Percentiles rank a stretch among this genome's conserved stretches.
Conservation (phyloP, 1,140 invertebrate genomes). For the Heliconius hermathena region DNA sequence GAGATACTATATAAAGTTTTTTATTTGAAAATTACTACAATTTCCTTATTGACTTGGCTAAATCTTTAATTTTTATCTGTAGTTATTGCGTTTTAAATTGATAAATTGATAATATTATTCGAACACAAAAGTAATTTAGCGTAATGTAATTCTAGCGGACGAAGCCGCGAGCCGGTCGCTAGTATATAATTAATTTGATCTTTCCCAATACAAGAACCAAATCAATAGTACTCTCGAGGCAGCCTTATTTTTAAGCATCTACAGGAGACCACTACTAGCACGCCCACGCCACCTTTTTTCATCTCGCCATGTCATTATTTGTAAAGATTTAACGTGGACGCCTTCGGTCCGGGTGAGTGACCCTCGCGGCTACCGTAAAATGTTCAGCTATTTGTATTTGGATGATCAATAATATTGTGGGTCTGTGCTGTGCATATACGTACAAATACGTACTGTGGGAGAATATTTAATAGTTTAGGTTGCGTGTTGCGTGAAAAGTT, state of each 20-base stretch:
- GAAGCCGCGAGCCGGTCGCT: too few relatives aligned
- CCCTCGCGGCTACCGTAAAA: slow-evolving; percentile 16
- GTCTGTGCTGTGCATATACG: neutral
- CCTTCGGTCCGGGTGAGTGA: slow-evolving; percentile 24
- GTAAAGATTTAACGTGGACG: slow-evolving; percentile 37
- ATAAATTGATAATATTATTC: too few relatives aligned
- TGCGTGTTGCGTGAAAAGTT: neutral
- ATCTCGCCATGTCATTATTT: slow-evolving; percentile 34
- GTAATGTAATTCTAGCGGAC: too few relatives aligned
- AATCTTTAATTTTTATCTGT: too few relatives aligned
- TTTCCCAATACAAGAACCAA: neutral
- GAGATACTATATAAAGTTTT: too few relatives aligned
- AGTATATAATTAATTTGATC: neutral
- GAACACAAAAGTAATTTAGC: too few relatives aligned
- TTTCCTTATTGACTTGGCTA: too few relatives aligned
- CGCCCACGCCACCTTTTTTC: slow-evolving; percentile 16
- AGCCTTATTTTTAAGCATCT: neutral
- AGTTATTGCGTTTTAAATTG: too few relatives aligned
- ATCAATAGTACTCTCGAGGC: neutral
- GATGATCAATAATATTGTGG: slow-evolving; percentile 6
- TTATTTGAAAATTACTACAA: too few relatives aligned
- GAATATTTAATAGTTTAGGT: neutral
- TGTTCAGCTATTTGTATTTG: slow-evolving; percentile 14
- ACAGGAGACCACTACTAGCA: neutral
- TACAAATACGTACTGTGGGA: neutral